Percentiles rank a stretch among this genome's conserved stretches.
These are phyloP conservation scores for Phenganax marumi DNA, from an alignment of 92 coral and sea anemone genomes.

Conservation along the genomic window DNA sequence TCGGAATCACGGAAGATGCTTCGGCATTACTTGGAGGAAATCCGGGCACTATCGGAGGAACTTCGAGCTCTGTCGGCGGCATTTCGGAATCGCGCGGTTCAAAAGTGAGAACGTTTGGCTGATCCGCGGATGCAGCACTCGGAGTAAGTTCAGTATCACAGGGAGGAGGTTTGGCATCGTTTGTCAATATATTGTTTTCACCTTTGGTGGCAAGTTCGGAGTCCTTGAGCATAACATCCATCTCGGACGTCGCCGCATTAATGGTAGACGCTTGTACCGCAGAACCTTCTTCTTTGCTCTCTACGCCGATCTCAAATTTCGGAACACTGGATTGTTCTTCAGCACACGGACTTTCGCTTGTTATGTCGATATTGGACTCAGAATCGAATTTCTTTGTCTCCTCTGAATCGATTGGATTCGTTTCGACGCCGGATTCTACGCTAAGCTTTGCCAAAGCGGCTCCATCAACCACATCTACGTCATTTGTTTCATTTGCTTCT, in stretches of 20 bases:
- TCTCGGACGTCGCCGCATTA: not conserved
- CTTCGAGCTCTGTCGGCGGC: not conserved
- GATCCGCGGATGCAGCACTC: not conserved
- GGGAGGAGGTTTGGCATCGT: not conserved
- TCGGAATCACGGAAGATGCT: not conserved
- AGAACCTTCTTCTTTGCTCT: not conserved
- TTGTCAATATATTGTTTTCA: not conserved
- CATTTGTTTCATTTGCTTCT: not conserved
- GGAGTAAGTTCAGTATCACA: not conserved
- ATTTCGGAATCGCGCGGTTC: not conserved
- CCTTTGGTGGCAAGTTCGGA: not conserved
- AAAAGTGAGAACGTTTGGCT: not conserved
- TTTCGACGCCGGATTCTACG: not conserved
- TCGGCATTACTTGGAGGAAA: constrained; percentile 19
- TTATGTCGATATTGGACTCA: not conserved
- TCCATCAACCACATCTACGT: constrained; percentile 16
- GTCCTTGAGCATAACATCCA: not conserved
- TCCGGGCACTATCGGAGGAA: not conserved
- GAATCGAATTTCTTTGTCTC: not conserved
- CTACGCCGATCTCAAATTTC: not conserved
- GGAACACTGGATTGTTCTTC: not conserved
- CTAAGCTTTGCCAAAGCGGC: not conserved
- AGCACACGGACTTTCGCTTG: not conserved
- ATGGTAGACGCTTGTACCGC: not conserved
- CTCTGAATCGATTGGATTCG: not conserved